A percentile compares a stretch with the other conserved stretches of the same genome.
These are phyloP conservation scores for Xerus rutilus DNA, from an alignment of 2,797 vertebrate species.

Conservation along the genomic window DNA sequence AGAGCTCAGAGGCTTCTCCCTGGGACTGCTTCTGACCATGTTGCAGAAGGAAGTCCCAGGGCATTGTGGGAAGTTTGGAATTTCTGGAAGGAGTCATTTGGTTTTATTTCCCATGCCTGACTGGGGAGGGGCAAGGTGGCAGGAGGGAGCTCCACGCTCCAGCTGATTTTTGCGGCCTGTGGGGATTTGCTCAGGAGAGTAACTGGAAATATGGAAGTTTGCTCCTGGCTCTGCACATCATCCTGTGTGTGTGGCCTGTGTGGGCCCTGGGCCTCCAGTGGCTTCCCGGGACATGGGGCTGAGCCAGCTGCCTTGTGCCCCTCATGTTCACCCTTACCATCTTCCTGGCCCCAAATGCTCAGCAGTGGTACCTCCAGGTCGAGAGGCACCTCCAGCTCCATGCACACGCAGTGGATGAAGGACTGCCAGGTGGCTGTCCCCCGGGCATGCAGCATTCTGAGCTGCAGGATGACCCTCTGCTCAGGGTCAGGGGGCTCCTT, in stretches of 20 bases:
- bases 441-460: conserved; percentile 85
- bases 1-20: not conserved
- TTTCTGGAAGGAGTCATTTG: not conserved
- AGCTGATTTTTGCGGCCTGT: no score
- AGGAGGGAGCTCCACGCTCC: not conserved
- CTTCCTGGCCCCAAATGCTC: conserved; percentile 87
- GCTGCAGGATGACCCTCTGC: conserved; percentile 76
- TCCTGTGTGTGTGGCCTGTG: not conserved
- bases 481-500: not conserved
- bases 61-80: not conserved
- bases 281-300: not conserved
- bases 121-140: not conserved
- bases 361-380: conserved; percentile 91
- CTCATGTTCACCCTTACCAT: not conserved
- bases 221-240: not conserved
- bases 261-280: not conserved
- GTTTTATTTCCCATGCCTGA: not conserved
- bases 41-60: not conserved
- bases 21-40: not conserved
- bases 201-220: not conserved
- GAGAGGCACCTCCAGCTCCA: conserved; percentile 91
- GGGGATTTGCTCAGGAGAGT: not conserved
- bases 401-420: conserved; percentile 90
- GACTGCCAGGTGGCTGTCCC: conserved; percentile 82
- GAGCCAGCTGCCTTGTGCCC: accelerated